Percentiles rank a stretch among this genome's conserved stretches.
Conservation (phyloP, 2,888 invertebrate species). For the Sphecodes monilicornis region DNA sequence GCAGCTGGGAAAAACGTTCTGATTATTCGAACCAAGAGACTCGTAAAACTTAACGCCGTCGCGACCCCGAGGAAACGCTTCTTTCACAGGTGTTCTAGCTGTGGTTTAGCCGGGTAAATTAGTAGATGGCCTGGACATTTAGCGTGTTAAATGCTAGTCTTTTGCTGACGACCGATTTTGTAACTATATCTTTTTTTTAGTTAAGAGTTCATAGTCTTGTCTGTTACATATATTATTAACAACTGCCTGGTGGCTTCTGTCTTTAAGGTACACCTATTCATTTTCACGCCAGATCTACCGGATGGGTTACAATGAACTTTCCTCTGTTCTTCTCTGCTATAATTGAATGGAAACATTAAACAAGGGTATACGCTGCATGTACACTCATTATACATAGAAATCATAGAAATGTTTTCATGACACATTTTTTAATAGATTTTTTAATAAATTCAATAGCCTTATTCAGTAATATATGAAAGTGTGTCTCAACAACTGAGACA, state of each 20-base stretch:
- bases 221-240: not conserved
- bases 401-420: no score
- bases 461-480: no score
- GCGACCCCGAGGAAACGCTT: not conserved
- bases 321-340: not conserved
- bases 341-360: not conserved
- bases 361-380: not conserved
- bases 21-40: slow-evolving; percentile 2
- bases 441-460: no score
- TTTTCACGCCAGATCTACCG: no score
- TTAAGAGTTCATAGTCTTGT: not conserved
- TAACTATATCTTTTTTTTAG: not conserved
- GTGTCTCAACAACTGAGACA: not conserved
- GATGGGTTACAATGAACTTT: no score
- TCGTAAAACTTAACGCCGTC: slow-evolving; percentile 27
- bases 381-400: not conserved
- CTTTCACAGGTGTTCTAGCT: not conserved
- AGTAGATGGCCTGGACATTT: not conserved
- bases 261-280: not conserved
- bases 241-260: not conserved
- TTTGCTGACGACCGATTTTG: not conserved
- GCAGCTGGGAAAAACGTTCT: slow-evolving; percentile 18
- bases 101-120: not conserved
- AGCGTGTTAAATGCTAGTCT: not conserved
- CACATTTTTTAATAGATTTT: no score